phyloP scores from a whole-genome alignment of 2,797 vertebrate species.

The Margarornis squamiger region DNA sequence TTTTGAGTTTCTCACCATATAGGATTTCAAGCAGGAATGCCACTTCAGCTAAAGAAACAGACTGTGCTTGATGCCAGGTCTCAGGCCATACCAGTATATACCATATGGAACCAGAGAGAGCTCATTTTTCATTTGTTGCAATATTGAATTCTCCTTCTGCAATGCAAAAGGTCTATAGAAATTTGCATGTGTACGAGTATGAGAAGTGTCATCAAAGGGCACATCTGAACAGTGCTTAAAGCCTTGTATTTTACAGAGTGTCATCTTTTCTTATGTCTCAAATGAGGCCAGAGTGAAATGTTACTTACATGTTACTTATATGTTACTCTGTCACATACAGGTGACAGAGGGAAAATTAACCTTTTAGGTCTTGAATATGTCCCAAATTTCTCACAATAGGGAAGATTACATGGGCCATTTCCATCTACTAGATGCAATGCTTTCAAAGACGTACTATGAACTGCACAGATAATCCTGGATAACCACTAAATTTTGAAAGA shows the following conservation, averaged over 20 bases:
- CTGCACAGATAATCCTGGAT: neutral
- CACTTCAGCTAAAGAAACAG: neutral
- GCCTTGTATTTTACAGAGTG: neutral
- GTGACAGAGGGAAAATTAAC: neutral
- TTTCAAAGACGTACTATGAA: neutral
- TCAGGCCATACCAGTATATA: neutral
- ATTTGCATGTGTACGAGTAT: too few relatives aligned
- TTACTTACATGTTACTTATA: too few relatives aligned
- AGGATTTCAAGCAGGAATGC: neutral
- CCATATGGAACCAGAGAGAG: neutral
- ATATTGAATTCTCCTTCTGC: neutral
- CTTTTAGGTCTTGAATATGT: neutral
- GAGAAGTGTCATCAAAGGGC: neutral
- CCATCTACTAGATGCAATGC: neutral
- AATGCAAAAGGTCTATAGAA: neutral
- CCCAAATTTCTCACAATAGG: neutral
- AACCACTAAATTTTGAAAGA: neutral
- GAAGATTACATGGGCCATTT: neutral
- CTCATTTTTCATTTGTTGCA: neutral
- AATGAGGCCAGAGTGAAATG: neutral
- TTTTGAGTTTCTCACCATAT: slow-evolving; percentile 16
- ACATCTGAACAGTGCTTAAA: neutral
- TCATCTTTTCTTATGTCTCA: neutral
- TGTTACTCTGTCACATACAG: too few relatives aligned
- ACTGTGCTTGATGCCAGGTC: neutral